Base-by-base conservation (phyloP, 2,797 vertebrate species). In the Dendrocincla tyrannina region DNA sequence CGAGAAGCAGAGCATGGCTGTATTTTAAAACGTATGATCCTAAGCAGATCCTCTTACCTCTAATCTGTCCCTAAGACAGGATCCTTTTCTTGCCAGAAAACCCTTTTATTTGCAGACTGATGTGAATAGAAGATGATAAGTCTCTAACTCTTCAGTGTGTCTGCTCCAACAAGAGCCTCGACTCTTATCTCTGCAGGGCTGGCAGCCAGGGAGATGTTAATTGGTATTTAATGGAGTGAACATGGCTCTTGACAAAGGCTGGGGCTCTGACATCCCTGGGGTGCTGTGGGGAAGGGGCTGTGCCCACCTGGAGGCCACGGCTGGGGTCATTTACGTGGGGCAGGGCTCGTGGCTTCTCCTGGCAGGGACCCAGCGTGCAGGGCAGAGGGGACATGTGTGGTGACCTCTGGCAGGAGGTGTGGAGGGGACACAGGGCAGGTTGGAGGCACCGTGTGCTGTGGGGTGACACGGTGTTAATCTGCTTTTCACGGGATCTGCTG, bases 31-130 rank as follows among this genome's bases (percentile, higher is more conserved):
- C 7, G 24, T 2, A 5, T 63, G 28, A 89, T 95, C 90, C 42
- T 67, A 27, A 64, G 30, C 88, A 95, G 85, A 90, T 90, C 91
- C 79, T 88, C 94, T 96, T 85, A 73, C 56, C 90, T 69, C 89
- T 92, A 85, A 88, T 88, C 89, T 81, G 59, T 63, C 74, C 77
- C 60, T 58, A 85, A 87, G 63, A 74, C 92, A 91, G 60, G 44
- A 70, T 91, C 82, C 83, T 78, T 58, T 68, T 44, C 85, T 81
- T 87, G 84, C 95, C 95, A 95, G 77, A 37, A 90, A 76, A 52
- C 24, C 74, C 63, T 84, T 95, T 95, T 91, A 63, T 69, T 64
- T 69, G 70, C 80, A 82, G 96, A 8, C 74, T 66, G 94, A 89
- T 89, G 77, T 41, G 92, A 91, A 74, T 5, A 37, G 90, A 23